Conservation (phyloP, 1,140 invertebrate species). For the Drosophila chauvacae region DNA sequence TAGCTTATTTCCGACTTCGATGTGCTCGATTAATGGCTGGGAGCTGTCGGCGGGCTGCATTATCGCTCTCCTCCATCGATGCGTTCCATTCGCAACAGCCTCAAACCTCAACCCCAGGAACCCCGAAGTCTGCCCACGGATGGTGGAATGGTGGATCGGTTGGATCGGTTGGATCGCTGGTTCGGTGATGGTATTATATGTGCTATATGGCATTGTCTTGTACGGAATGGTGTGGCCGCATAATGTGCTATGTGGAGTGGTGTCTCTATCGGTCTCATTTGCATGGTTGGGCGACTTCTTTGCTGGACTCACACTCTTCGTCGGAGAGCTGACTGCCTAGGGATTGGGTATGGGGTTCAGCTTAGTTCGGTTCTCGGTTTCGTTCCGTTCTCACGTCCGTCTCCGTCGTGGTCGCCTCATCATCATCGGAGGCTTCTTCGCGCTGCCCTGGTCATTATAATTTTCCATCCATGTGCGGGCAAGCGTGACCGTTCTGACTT, state of each 20-base stretch:
- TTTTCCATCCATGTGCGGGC: slow-evolving; percentile 69
- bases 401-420: slow-evolving; percentile 46
- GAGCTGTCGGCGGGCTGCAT: slow-evolving; percentile 60
- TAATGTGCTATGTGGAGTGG: not conserved
- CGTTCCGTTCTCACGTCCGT: slow-evolving; percentile 68
- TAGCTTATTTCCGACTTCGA: slow-evolving; percentile 19
- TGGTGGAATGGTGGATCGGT: not conserved
- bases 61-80: slow-evolving; percentile 59
- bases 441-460: slow-evolving; percentile 56
- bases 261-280: slow-evolving; percentile 43
- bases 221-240: slow-evolving; percentile 1
- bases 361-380: slow-evolving; percentile 3
- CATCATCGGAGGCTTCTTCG: slow-evolving; percentile 30
- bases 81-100: slow-evolving; percentile 37
- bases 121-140: slow-evolving; percentile 8
- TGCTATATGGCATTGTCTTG: slow-evolving; percentile 9
- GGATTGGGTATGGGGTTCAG: slow-evolving; percentile 2
- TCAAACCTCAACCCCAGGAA: slow-evolving; percentile 12
- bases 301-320: slow-evolving; percentile 8
- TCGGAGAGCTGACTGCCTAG: not conserved
- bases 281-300: slow-evolving; percentile 69
- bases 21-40: slow-evolving; percentile 11
- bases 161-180: not conserved
- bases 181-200: slow-evolving; percentile 9
- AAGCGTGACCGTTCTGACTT: slow-evolving; percentile 79